Conservation (phyloP, 1,140 invertebrate genomes). For the Euschistus heros region DNA sequence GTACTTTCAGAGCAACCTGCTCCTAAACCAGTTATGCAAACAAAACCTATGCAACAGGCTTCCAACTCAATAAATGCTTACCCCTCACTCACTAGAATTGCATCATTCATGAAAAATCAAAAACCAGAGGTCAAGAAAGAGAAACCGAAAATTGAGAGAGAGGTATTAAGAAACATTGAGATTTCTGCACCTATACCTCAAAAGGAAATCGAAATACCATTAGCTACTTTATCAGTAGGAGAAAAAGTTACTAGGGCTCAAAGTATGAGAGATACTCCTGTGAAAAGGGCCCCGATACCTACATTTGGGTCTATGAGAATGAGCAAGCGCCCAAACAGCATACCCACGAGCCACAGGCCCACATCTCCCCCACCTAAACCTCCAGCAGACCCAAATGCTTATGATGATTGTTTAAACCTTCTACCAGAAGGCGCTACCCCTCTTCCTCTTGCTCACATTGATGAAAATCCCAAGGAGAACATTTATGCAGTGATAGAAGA, state of each 20-base stretch:
- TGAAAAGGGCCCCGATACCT: conserved; percentile 47
- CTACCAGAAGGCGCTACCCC: conserved; percentile 40
- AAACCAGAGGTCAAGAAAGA: conserved; percentile 24
- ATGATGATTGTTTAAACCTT: conserved; percentile 64
- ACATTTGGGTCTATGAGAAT: conserved; percentile 70
- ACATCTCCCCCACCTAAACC: conserved; percentile 49
- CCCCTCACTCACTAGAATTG: conserved; percentile 51
- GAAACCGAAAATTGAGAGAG: conserved; percentile 44
- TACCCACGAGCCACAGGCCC: conserved; percentile 46
- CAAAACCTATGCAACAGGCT: background rate
- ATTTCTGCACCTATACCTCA: conserved; percentile 72
- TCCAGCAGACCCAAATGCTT: conserved; percentile 40
- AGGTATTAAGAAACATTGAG: conserved; percentile 57
- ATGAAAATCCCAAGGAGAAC: conserved; percentile 55
- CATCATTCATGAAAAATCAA: conserved; percentile 55
- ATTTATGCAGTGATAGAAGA: conserved; percentile 82
- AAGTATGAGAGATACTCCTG: conserved; percentile 56
- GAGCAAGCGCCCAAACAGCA: conserved; percentile 56
- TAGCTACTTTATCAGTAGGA: conserved; percentile 36
- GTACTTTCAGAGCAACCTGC: background rate
- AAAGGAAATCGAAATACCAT: conserved; percentile 48
- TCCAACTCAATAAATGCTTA: conserved; percentile 16
- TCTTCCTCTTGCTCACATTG: conserved; percentile 45
- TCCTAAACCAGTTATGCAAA: background rate
- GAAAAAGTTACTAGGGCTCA: conserved; percentile 57